Evolutionary conservation across 2,113 vertebrate species (phyloP).

Genomic region (Corapipo altera): DNA sequence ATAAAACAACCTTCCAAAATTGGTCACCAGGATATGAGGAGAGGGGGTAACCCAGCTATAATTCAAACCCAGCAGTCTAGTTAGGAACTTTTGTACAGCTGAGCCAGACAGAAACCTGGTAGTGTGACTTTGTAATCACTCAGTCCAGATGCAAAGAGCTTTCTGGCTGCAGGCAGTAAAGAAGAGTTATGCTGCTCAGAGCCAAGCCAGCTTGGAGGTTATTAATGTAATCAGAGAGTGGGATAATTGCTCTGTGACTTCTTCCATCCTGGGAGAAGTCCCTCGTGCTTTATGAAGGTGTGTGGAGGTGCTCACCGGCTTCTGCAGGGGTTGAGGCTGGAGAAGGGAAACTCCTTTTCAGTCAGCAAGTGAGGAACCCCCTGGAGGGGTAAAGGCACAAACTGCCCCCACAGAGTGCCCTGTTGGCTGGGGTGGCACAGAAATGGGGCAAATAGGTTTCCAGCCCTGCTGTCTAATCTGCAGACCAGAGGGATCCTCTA

Average conservation of each 20-base stretch:
- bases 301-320: neutral
- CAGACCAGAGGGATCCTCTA: neutral
- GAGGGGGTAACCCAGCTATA: neutral
- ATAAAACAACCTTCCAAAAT: neutral
- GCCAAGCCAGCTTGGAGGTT: neutral
- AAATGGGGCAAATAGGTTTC: neutral
- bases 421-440: neutral
- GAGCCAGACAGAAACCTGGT: neutral
- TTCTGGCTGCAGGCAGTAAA: neutral
- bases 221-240: neutral
- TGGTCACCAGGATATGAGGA: neutral
- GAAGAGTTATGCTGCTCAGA: neutral
- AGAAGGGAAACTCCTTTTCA: neutral
- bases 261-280: neutral
- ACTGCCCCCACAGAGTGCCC: neutral
- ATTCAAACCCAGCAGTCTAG: neutral
- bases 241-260: neutral
- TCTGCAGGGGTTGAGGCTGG: neutral
- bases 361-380: neutral
- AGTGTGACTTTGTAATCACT: neutral
- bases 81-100: neutral
- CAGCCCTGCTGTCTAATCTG: neutral
- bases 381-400: neutral
- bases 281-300: fast-evolving
- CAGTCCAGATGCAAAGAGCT: neutral